phyloP scores from a whole-genome alignment of 1,140 invertebrate species.

The Venustaconcha ellipsiformis region DNA sequence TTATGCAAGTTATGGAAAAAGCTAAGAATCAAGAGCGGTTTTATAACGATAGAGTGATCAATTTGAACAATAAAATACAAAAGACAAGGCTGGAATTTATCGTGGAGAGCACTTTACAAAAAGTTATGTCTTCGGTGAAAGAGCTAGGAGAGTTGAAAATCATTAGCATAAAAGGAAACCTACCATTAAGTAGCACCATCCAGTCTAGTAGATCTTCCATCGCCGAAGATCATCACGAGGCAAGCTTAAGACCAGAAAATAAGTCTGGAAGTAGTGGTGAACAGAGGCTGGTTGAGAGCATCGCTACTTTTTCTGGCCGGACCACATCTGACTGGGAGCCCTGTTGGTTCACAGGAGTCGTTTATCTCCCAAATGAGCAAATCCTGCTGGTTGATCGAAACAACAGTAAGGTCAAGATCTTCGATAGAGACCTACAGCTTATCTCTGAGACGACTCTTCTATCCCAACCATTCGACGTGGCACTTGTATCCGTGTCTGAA shows the following conservation, averaged over 20 bases:
- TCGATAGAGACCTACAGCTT: background rate
- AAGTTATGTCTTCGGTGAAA: constrained; percentile 17
- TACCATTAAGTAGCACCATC: too few relatives aligned
- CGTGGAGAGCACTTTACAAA: constrained; percentile 11
- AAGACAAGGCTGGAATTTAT: constrained; percentile 20
- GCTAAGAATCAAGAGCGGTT: constrained; percentile 6
- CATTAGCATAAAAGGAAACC: too few relatives aligned
- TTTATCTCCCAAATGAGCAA: constrained; percentile 10
- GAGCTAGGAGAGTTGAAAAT: constrained; percentile 21
- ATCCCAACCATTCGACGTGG: constrained; percentile 22
- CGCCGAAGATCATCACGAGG: background rate
- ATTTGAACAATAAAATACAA: constrained; percentile 17
- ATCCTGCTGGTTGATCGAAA: constrained; percentile 24
- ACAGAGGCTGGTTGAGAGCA: constrained; percentile 2
- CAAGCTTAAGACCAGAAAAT: constrained; percentile 18
- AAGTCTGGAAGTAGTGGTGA: constrained; percentile 5
- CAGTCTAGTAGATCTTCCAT: constrained; percentile 2
- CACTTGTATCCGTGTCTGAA: constrained; percentile 5
- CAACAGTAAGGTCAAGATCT: constrained; percentile 23
- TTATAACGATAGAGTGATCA: constrained; percentile 21
- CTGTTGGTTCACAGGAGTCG: constrained; percentile 28
- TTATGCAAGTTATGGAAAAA: constrained; percentile 1
- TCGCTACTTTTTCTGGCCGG: background rate
- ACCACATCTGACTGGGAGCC: constrained; percentile 13
- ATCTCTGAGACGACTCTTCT: constrained; percentile 1